Evolutionary conservation across 1,140 invertebrate genomes (phyloP).

Genomic region (Leptestheria dahalacensis): DNA sequence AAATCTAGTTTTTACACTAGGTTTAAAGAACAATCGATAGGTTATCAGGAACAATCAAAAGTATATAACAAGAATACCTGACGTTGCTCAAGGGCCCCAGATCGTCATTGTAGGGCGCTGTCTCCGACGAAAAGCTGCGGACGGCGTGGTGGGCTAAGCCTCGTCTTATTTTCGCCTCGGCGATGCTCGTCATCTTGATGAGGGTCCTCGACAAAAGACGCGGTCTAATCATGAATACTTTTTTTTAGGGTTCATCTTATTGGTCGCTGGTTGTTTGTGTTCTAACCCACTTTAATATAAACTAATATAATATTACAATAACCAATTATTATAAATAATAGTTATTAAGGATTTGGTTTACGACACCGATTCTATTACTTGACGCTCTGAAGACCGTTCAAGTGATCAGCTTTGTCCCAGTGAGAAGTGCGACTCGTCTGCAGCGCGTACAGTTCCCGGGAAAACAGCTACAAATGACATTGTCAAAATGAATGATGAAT

Average conservation of each 20-base stretch:
- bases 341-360: neutral
- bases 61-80: constrained; percentile 33
- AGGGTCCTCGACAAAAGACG: constrained; percentile 57
- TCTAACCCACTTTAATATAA: no score
- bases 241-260: no score
- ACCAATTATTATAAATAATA: neutral
- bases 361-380: no score
- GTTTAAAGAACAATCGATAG: no score
- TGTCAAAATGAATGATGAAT: neutral
- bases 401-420: constrained; percentile 14
- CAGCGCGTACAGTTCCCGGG: constrained; percentile 58
- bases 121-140: constrained; percentile 8
- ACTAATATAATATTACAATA: no score
- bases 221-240: no score
- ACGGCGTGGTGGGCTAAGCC: constrained; percentile 30
- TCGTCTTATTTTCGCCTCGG: constrained; percentile 35
- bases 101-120: constrained; percentile 8
- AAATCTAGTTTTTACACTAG: no score
- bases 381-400: constrained; percentile 3
- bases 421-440: constrained; percentile 35
- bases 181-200: constrained; percentile 77
- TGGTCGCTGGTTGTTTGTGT: no score
- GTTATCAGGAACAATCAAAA: neutral
- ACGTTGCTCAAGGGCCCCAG: constrained; percentile 60
- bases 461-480: constrained; percentile 43